phyloP scores from a whole-genome alignment of 23 tunicate genomes.

The Trididemnum miniatum region DNA sequence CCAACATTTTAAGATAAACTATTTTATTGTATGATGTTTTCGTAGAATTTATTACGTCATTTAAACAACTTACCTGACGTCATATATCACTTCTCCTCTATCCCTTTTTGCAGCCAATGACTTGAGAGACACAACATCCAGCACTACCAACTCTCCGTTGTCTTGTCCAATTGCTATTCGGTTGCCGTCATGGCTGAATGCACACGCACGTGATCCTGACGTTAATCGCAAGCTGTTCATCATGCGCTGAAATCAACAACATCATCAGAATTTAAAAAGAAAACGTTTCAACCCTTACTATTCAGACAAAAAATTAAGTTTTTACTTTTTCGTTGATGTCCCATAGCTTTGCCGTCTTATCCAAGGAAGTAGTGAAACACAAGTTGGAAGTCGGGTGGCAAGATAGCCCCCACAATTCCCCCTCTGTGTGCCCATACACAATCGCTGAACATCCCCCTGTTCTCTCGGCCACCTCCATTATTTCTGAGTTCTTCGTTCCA shows the following conservation, averaged over 20 bases:
- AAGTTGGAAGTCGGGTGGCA: slow-evolving; percentile 82
- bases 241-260: slow-evolving; percentile 27
- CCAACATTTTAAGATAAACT: too few relatives aligned
- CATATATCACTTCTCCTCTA: slow-evolving; percentile 61
- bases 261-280: too few relatives aligned
- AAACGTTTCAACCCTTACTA: too few relatives aligned
- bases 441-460: slow-evolving; percentile 57
- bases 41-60: too few relatives aligned
- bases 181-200: slow-evolving; percentile 75
- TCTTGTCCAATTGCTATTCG: slow-evolving; percentile 82
- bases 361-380: slow-evolving; percentile 84
- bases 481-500: slow-evolving; percentile 91
- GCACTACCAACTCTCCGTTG: slow-evolving; percentile 81
- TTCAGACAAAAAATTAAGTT: too few relatives aligned
- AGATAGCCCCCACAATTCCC: slow-evolving; percentile 83
- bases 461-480: slow-evolving; percentile 83
- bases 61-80: slow-evolving; percentile 61
- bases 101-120: slow-evolving; percentile 55
- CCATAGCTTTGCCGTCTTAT: slow-evolving; percentile 92
- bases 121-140: slow-evolving; percentile 53
- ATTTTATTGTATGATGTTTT: too few relatives aligned
- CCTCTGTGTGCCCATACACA: slow-evolving; percentile 89
- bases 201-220: slow-evolving; percentile 80
- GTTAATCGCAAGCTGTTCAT: slow-evolving; percentile 49
- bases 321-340: slow-evolving; percentile 75